Evolutionary conservation across 2,888 invertebrate species (phyloP).

Genomic region (Eristalis arbustorum): DNA sequence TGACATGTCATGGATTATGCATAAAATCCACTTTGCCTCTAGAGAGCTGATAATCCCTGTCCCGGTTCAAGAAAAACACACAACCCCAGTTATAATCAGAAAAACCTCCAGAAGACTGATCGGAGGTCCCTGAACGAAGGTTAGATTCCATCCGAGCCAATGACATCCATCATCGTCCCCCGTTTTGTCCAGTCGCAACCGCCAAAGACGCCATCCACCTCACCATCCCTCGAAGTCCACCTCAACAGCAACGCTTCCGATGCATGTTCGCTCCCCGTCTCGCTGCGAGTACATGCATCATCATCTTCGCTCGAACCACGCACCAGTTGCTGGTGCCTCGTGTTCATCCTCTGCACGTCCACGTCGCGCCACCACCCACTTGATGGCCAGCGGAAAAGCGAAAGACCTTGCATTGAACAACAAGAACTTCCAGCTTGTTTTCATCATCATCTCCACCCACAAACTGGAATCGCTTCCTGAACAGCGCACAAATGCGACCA

Average conservation of each 20-base stretch:
- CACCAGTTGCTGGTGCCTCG: conserved; percentile 29
- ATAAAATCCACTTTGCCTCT: too few relatives aligned
- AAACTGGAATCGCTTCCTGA: conserved; percentile 67
- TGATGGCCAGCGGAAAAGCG: conserved; percentile 43
- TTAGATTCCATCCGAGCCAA: too few relatives aligned
- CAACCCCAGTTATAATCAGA: too few relatives aligned
- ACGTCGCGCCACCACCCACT: conserved; percentile 46
- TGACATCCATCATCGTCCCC: too few relatives aligned
- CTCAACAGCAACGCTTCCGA: neutral
- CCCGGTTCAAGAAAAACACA: too few relatives aligned
- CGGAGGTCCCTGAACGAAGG: too few relatives aligned
- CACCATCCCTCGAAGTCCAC: neutral
- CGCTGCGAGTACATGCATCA: neutral
- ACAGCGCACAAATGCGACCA: conserved; percentile 36
- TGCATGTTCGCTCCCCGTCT: neutral
- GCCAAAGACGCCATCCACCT: too few relatives aligned
- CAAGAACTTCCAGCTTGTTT: conserved; percentile 63
- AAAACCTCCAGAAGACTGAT: too few relatives aligned
- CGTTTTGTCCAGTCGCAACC: too few relatives aligned
- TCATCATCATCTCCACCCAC: conserved; percentile 64
- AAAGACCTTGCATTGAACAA: conserved; percentile 55
- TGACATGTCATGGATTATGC: too few relatives aligned
- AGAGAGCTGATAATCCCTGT: too few relatives aligned
- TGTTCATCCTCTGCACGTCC: conserved; percentile 6
- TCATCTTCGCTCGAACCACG: conserved; percentile 34